Percentiles rank a stretch among this genome's conserved stretches.
phyloP scores from a whole-genome alignment of 2,888 invertebrate genomes.

The Drosophila vallismaia region DNA sequence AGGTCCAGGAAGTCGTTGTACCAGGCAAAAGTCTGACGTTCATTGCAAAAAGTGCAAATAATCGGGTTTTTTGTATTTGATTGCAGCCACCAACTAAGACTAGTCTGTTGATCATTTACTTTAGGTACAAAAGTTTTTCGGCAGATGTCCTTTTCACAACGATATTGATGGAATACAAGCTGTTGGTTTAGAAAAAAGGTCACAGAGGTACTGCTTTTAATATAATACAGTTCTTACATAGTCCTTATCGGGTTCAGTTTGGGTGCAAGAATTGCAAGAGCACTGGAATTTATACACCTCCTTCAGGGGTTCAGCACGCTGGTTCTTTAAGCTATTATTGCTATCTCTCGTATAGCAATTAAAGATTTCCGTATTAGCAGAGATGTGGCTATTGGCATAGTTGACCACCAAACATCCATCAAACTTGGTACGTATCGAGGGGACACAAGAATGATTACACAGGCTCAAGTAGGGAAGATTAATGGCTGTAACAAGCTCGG shows the following conservation, averaged over 20 bases:
- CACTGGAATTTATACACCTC: constrained; percentile 92
- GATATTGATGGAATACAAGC: constrained; percentile 71
- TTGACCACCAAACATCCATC: constrained; percentile 89
- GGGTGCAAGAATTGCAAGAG: constrained; percentile 88
- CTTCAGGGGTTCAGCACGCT: constrained; percentile 87
- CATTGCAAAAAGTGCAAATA: constrained; percentile 59
- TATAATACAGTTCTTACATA: constrained; percentile 62
- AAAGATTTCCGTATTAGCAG: constrained; percentile 88
- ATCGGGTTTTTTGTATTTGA: background rate
- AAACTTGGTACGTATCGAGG: constrained; percentile 91
- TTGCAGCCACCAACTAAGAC: constrained; percentile 67
- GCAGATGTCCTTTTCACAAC: constrained; percentile 68
- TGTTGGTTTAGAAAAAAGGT: constrained; percentile 23
- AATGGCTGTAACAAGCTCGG: constrained; percentile 88
- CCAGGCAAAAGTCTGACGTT: constrained; percentile 54
- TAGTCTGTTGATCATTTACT: background rate
- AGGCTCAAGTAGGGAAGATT: constrained; percentile 94
- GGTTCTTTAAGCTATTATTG: constrained; percentile 86
- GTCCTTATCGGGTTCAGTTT: constrained; percentile 51
- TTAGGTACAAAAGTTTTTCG: constrained; percentile 56
- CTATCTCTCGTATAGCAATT: constrained; percentile 95
- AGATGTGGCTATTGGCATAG: constrained; percentile 87
- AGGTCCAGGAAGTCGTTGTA: constrained; percentile 34
- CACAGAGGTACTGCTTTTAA: background rate
- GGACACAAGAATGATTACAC: constrained; percentile 97